Base-by-base conservation (phyloP, 1,140 invertebrate species). In the Drosophila mauritiana region DNA sequence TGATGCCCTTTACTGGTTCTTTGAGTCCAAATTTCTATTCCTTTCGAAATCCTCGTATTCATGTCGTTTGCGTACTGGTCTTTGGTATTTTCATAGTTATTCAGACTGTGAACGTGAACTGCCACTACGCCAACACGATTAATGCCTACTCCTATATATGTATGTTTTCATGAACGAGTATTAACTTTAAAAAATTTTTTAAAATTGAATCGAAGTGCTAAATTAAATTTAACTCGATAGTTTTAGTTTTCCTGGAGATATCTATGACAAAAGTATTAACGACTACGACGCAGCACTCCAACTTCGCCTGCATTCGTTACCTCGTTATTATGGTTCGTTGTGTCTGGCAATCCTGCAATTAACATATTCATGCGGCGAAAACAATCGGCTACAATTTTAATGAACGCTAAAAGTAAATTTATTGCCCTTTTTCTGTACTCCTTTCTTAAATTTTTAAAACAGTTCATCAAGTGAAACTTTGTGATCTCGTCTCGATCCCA, bases 341-440 rank as follows among this genome's bases (percentile, higher is more conserved):
- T 31, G 15, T 48, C 25, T 51, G 25, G 10, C 31, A 15, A 10
- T 15, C 22, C 17, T 25, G 59, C 55, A 85, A 85, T 89, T 88
- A 88, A 78, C 84, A 88, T 88, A 88, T 88, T 88, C 61, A 89
- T 84, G 54, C 68, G 43, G n/a, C 68, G 40, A 52, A 67, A 84
- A 84, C 79, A 73, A 89, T 89, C 63, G 61, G 76, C 76, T 80
- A 78, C 83, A 80, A 80, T 74, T 77, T 88, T 85, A 89, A 89
- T 84, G 73, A 88, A 78, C 61, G 79, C 22, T 45, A 72, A 69
- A 75, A 63, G 15, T 39, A 65, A 72, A 84, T 78, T 80, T 83
- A 72, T 89, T 84, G 63, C 51, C 69, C 40, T 62, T 53, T 69
- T 56, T 49, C 36, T 59, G 37, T 65, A 76, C 70, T 64, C 63